These are phyloP conservation scores for Epizoanthus illoricatus DNA, from an alignment of 92 coral and sea anemone species.

Conservation along the genomic window DNA sequence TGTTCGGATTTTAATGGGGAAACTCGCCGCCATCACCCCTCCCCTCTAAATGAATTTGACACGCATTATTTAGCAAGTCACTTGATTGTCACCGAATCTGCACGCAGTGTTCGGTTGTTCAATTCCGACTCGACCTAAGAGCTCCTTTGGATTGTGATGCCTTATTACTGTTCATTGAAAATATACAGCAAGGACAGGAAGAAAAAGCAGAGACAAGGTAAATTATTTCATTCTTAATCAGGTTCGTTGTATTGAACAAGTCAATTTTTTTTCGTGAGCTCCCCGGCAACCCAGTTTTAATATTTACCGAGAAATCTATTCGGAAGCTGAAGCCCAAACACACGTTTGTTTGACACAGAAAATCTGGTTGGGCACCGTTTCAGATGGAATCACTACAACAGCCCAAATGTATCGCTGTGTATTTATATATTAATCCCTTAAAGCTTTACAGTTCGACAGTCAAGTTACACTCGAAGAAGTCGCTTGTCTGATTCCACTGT, in stretches of 20 bases:
- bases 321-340: slow-evolving; percentile 14
- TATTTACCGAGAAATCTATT: slow-evolving; percentile 32
- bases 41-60: slow-evolving; percentile 20
- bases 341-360: slow-evolving; percentile 6
- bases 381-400: not conserved
- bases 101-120: slow-evolving; percentile 17
- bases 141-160: slow-evolving; percentile 4
- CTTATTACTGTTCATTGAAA: slow-evolving; percentile 36
- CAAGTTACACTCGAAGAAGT: not conserved
- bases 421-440: not conserved
- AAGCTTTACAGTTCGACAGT: slow-evolving; percentile 1
- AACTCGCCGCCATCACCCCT: not conserved
- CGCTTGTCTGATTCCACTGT: not conserved
- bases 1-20: not conserved
- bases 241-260: slow-evolving; percentile 1
- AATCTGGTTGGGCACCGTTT: slow-evolving; percentile 33
- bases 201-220: slow-evolving; percentile 38
- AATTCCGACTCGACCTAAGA: slow-evolving; percentile 34
- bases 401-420: not conserved
- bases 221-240: not conserved
- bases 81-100: slow-evolving; percentile 25
- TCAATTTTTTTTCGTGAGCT: slow-evolving; percentile 24
- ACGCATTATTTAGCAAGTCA: slow-evolving; percentile 25
- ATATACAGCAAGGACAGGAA: slow-evolving; percentile 38
- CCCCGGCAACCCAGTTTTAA: slow-evolving; percentile 30